phyloP scores from a whole-genome alignment of 2,888 invertebrate genomes.

The Malachius bipustulatus region DNA sequence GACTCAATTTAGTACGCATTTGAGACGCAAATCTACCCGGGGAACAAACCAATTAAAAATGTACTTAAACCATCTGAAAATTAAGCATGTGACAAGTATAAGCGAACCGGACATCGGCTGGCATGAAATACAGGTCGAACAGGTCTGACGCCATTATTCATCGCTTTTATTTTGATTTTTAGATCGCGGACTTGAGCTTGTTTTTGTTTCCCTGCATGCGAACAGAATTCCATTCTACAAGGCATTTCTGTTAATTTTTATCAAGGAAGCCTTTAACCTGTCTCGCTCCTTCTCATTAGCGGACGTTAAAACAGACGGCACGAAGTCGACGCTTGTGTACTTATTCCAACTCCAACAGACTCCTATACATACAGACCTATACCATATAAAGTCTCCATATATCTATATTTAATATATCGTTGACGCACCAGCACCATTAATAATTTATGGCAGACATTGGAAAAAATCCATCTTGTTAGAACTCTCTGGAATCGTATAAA shows the following conservation, averaged over 20 bases:
- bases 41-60: constrained; percentile 13
- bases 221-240: constrained; percentile 35
- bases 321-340: too few relatives aligned
- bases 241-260: constrained; percentile 35
- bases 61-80: constrained; percentile 26
- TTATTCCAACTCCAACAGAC: too few relatives aligned
- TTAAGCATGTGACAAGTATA: constrained; percentile 35
- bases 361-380: too few relatives aligned
- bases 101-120: constrained; percentile 35
- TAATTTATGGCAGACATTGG: too few relatives aligned
- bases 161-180: constrained; percentile 39
- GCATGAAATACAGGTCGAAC: constrained; percentile 39
- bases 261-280: constrained; percentile 26
- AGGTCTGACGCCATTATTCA: constrained; percentile 39
- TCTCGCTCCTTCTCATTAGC: constrained; percentile 24
- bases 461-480: too few relatives aligned
- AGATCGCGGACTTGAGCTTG: constrained; percentile 26
- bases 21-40: neutral
- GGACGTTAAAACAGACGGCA: neutral
- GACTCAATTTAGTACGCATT: constrained; percentile 11
- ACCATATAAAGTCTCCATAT: constrained; percentile 24
- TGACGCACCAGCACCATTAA: constrained; percentile 24
- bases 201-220: constrained; percentile 34
- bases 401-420: constrained; percentile 28
- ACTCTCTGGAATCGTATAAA: too few relatives aligned